Conservation (phyloP, 2,797 vertebrate species). For the Takifugu rubripes region DNA sequence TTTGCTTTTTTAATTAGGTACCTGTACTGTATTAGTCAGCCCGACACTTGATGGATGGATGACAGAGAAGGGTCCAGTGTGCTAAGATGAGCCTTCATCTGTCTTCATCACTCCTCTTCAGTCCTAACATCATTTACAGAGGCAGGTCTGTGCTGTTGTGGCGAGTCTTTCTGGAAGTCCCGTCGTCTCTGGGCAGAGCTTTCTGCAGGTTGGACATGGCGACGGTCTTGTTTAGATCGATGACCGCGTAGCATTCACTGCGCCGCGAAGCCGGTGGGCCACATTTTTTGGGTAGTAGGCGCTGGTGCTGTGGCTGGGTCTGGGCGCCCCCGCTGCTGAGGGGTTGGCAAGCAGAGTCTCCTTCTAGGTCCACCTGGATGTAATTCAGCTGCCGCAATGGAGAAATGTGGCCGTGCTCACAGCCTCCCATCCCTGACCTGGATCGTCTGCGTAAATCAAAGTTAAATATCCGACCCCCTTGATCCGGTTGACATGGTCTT, state of each 20-base stretch:
- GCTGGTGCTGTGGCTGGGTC: conserved; percentile 67
- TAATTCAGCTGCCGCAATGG: conserved; percentile 93
- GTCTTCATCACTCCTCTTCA: conserved; percentile 58
- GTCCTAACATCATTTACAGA: conserved; percentile 74
- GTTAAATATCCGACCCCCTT: conserved; percentile 83
- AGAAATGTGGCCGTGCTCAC: conserved; percentile 76
- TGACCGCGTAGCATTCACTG: conserved; percentile 93
- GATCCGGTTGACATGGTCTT: conserved; percentile 78
- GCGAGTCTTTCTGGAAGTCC: conserved; percentile 95
- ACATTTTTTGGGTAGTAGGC: conserved; percentile 68
- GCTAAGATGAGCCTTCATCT: conserved; percentile 69
- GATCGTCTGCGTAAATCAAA: conserved; percentile 88
- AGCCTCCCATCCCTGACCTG: conserved; percentile 66
- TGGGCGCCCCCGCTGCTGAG: conserved; percentile 60
- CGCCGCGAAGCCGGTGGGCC: conserved; percentile 77
- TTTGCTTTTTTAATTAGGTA: conserved; percentile 64
- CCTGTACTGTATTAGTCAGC: conserved; percentile 66
- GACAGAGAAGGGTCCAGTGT: conserved; percentile 76
- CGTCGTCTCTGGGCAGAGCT: conserved; percentile 94
- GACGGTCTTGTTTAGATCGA: conserved; percentile 96
- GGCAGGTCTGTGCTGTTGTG: conserved; percentile 99
- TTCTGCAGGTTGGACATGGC: conserved; percentile 98
- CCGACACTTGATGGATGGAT: conserved; percentile 59
- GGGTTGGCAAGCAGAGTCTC: conserved; percentile 71
- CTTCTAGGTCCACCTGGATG: conserved; percentile 97